These are phyloP conservation scores for Amaurobius ferox DNA, from an alignment of 2,888 invertebrate species.

Conservation along the genomic window DNA sequence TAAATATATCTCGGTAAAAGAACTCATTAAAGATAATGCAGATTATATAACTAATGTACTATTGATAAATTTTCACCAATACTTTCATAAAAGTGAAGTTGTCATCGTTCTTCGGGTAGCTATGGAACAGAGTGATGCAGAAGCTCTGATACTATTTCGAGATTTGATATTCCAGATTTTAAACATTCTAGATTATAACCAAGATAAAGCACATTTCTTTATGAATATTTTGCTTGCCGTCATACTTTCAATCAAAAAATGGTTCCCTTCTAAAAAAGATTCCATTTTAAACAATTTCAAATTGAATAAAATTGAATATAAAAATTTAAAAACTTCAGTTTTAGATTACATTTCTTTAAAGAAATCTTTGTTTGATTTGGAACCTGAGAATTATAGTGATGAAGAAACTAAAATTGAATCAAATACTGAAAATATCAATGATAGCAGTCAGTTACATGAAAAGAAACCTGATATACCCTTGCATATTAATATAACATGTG, in stretches of 20 bases:
- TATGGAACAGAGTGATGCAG: conserved; percentile 38
- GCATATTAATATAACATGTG: conserved; percentile 26
- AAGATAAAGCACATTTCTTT: conserved; percentile 37
- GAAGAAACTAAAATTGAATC: not conserved
- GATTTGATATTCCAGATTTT: conserved; percentile 36
- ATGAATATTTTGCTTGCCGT: conserved; percentile 25
- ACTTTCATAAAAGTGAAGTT: conserved; percentile 39
- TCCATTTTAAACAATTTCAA: too few relatives aligned
- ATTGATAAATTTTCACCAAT: conserved; percentile 46
- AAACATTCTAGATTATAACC: conserved; percentile 38
- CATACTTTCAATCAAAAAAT: conserved; percentile 23
- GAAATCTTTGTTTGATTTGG: not conserved
- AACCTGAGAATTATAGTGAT: too few relatives aligned
- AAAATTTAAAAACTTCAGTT: not conserved
- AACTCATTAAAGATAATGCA: conserved; percentile 55
- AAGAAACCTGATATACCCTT: conserved; percentile 2
- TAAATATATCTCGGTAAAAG: conserved; percentile 21
- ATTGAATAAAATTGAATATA: not conserved
- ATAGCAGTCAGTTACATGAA: conserved; percentile 6
- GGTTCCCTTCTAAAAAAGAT: conserved; percentile 35
- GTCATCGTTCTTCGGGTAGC: conserved; percentile 41
- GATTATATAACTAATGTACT: conserved; percentile 54
- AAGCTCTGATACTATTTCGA: conserved; percentile 30
- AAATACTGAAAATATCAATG: not conserved
- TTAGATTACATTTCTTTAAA: not conserved